Evolutionary conservation across 1,140 invertebrate genomes (phyloP).

Genomic region (Sminthurides bifidus): DNA sequence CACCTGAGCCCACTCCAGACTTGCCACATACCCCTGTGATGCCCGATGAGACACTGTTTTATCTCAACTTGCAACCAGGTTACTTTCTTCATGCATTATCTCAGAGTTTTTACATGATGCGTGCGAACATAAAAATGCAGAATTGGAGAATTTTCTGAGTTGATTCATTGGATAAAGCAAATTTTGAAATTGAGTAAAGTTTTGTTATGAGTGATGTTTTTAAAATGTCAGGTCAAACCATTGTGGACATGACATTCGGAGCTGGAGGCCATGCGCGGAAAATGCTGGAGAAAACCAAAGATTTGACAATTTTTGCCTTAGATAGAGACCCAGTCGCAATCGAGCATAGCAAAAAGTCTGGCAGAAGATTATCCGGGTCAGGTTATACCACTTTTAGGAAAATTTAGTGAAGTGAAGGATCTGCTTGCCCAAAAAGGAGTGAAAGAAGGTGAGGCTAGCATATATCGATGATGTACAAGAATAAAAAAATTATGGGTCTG

Average conservation of each 20-base stretch:
- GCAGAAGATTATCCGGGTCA: constrained; percentile 51
- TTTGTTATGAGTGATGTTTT: constrained; percentile 12
- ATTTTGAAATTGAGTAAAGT: not conserved
- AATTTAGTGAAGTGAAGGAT: constrained; percentile 70
- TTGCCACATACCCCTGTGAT: constrained; percentile 56
- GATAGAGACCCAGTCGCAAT: constrained; percentile 76
- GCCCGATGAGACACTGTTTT: constrained; percentile 53
- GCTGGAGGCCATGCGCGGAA: constrained; percentile 69
- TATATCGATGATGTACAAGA: not conserved
- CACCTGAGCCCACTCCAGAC: too few species aligned
- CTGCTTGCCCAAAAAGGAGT: constrained; percentile 51
- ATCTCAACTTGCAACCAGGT: constrained; percentile 48
- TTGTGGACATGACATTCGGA: constrained; percentile 88
- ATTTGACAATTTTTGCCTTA: constrained; percentile 58
- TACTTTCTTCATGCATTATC: too few species aligned
- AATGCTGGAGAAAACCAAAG: constrained; percentile 45
- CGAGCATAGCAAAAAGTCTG: constrained; percentile 50
- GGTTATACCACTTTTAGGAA: constrained; percentile 65
- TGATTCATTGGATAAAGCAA: too few species aligned
- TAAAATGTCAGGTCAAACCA: constrained; percentile 32
- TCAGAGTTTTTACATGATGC: not conserved
- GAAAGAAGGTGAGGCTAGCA: constrained; percentile 36
- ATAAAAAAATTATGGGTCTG: not conserved
- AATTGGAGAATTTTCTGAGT: too few species aligned
- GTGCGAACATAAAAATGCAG: too few species aligned